phyloP scores from a whole-genome alignment of 2,888 invertebrate genomes.

The Heliconius hortense region DNA sequence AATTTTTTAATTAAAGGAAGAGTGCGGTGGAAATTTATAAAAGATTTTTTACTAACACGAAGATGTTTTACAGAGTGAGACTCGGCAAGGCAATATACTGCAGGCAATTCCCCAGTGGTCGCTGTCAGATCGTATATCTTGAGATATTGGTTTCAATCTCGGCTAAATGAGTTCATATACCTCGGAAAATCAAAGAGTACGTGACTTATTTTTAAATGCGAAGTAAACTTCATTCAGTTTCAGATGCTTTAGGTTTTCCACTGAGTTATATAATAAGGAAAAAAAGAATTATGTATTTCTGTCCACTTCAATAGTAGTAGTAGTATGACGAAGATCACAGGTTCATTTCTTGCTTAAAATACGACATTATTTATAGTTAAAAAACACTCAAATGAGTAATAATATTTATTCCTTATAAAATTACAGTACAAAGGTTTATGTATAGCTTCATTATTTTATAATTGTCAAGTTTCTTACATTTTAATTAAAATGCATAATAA shows the following conservation, averaged over 20 bases:
- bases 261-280: not conserved
- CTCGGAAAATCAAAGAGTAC: slow-evolving; percentile 28
- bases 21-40: slow-evolving; percentile 1
- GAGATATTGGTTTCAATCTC: slow-evolving; percentile 37
- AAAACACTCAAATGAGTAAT: not conserved
- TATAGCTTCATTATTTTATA: not conserved
- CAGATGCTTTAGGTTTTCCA: not conserved
- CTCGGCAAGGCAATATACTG: slow-evolving; percentile 28
- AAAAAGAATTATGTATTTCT: not conserved
- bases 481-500: slow-evolving; percentile 10
- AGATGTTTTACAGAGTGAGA: slow-evolving; percentile 22
- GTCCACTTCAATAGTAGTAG: not conserved
- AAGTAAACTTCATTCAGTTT: not conserved
- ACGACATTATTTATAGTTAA: not conserved
- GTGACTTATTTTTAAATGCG: slow-evolving; percentile 28
- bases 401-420: not conserved
- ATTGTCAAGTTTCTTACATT: not conserved
- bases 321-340: not conserved
- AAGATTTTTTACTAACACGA: slow-evolving; percentile 18
- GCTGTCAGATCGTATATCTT: slow-evolving; percentile 34
- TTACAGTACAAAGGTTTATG: not conserved
- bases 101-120: slow-evolving; percentile 33
- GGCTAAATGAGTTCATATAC: slow-evolving; percentile 31
- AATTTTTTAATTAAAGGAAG: not conserved
- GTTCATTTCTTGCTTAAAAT: not conserved